Percentiles rank a stretch among this genome's conserved stretches.
phyloP scores from a whole-genome alignment of 2,113 vertebrate species.

The Myxocyprinus asiaticus region DNA sequence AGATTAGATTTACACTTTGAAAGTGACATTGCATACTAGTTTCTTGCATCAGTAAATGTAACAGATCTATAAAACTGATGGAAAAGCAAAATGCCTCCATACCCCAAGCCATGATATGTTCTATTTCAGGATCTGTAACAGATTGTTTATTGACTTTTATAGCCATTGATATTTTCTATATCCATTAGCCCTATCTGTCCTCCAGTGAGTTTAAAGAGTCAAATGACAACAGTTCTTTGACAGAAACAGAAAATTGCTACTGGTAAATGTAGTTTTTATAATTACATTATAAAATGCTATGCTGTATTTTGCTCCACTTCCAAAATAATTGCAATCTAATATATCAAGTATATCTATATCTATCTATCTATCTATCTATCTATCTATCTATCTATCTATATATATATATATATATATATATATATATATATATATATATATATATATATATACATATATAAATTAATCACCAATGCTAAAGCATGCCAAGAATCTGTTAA shows the following conservation, averaged over 20 bases:
- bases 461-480: too few species aligned
- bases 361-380: too few species aligned
- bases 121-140: background rate
- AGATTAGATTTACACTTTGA: background rate
- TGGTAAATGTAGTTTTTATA: background rate
- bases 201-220: background rate
- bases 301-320: too few species aligned
- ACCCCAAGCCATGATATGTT: slow-evolving; percentile 1
- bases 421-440: too few species aligned
- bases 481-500: too few species aligned
- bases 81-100: background rate
- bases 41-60: background rate
- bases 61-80: slow-evolving; percentile 17
- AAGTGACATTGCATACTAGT: background rate
- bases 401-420: too few species aligned
- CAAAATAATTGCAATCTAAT: background rate
- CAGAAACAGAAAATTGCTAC: background rate
- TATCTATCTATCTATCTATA: too few species aligned
- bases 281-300: background rate
- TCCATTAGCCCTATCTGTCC: background rate
- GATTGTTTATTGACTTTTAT: slow-evolving; percentile 19
- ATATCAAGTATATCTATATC: background rate
- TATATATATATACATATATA: too few species aligned
- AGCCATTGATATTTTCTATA: background rate
- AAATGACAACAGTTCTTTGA: background rate